These are phyloP conservation scores for Lottia gigantea DNA, from an alignment of 2,888 invertebrate genomes.

Conservation along the genomic window DNA sequence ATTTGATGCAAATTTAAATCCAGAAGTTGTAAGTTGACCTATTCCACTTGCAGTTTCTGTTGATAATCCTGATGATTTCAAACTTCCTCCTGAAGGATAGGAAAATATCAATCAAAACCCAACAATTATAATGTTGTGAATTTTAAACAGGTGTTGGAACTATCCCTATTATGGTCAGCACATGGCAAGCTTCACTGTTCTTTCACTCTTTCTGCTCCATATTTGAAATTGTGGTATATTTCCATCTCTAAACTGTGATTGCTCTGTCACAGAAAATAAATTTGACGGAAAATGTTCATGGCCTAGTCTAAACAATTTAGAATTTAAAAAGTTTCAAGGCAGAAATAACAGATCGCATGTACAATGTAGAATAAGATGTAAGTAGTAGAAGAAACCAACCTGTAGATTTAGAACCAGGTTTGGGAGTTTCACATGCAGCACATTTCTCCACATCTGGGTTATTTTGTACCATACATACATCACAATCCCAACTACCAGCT, in stretches of 20 bases:
- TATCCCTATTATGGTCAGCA: no score
- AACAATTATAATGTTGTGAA: no score
- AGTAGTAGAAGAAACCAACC: slow-evolving; percentile 8
- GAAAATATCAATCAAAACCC: no score
- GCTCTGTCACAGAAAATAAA: no score
- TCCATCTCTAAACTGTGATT: no score
- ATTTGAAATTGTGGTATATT: no score
- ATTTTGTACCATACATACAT: slow-evolving; percentile 60
- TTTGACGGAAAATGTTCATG: no score
- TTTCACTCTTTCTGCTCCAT: no score
- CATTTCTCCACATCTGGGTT: slow-evolving; percentile 49
- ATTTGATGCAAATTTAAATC: slow-evolving; percentile 28
- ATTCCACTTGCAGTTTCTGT: not conserved
- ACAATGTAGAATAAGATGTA: not conserved
- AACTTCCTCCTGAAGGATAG: not conserved
- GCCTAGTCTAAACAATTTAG: no score
- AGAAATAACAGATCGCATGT: not conserved
- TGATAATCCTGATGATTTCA: not conserved
- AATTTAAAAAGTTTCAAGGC: no score
- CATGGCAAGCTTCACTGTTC: no score
- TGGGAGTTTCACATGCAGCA: slow-evolving; percentile 60
- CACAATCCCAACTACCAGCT: slow-evolving; percentile 62
- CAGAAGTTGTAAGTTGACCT: slow-evolving; percentile 12
- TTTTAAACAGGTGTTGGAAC: no score
- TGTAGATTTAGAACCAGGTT: slow-evolving; percentile 40